Percentiles rank a stretch among this genome's conserved stretches.
Evolutionary conservation across 2,888 invertebrate genomes (phyloP).

Genomic region (Autographa gamma): DNA sequence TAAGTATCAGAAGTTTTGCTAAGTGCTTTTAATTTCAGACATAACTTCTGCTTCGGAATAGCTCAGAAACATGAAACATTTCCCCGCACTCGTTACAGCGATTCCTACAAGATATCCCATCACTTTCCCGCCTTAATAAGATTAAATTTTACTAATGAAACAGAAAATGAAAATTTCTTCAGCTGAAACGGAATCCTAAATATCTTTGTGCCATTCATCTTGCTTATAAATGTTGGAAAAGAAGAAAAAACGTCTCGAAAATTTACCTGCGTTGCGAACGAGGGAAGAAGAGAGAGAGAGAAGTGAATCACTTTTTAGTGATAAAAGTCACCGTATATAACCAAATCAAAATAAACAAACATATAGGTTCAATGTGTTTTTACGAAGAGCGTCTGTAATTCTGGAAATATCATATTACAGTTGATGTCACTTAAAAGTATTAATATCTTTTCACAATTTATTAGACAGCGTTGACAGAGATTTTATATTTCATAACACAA

Average conservation of each 20-base stretch:
- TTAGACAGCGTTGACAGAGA: conserved; percentile 23
- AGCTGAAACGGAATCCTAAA: conserved; percentile 76
- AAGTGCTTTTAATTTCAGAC: conserved; percentile 53
- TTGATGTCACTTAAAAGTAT: not conserved
- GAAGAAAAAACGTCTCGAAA: not conserved
- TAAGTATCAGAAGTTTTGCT: conserved; percentile 18
- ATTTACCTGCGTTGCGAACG: not conserved
- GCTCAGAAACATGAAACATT: conserved; percentile 65
- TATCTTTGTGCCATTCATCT: conserved; percentile 80
- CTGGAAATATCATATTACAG: conserved; percentile 1
- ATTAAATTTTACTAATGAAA: conserved; percentile 87
- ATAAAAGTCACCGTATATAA: no score
- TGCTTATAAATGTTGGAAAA: conserved; percentile 67
- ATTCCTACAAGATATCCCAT: conserved; percentile 77
- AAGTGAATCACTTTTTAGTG: no score
- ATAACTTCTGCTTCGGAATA: conserved; percentile 67
- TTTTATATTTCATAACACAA: conserved; percentile 33
- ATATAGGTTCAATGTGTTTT: no score
- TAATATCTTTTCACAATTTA: not conserved
- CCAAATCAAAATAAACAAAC: no score
- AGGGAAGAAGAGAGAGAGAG: no score
- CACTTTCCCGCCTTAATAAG: conserved; percentile 76
- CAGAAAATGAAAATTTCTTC: conserved; percentile 83
- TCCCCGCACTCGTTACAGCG: conserved; percentile 72
- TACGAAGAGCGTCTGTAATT: no score